Percentiles rank a stretch among this genome's conserved stretches.
These are phyloP conservation scores for Heliconius eleuchia DNA, from an alignment of 1,140 invertebrate genomes.

Conservation along the genomic window DNA sequence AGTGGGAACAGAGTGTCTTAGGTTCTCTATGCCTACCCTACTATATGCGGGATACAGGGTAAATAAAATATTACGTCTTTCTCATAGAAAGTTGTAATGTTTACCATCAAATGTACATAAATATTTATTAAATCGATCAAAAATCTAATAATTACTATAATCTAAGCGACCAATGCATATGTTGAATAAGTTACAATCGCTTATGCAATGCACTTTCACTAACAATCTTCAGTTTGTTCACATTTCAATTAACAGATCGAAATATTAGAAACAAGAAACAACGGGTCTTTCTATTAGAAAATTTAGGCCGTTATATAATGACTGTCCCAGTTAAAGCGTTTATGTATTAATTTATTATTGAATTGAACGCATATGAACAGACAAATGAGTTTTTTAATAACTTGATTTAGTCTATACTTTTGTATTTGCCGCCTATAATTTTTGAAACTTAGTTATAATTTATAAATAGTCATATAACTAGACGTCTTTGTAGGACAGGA, in stretches of 20 bases:
- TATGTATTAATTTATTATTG: neutral
- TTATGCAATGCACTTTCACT: conserved; percentile 65
- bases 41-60: too few species aligned
- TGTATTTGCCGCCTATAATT: neutral
- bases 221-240: conserved; percentile 50
- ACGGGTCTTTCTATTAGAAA: conserved; percentile 41
- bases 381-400: conserved; percentile 1
- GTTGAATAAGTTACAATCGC: conserved; percentile 42
- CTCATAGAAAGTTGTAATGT: conserved; percentile 15
- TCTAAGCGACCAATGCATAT: conserved; percentile 35
- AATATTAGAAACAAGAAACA: conserved; percentile 48
- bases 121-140: conserved; percentile 28
- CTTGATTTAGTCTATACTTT: neutral
- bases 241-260: conserved; percentile 64
- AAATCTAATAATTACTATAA: conserved; percentile 33
- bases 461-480: neutral
- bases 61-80: conserved; percentile 18
- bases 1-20: too few species aligned
- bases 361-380: neutral
- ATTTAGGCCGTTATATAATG: conserved; percentile 30
- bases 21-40: too few species aligned
- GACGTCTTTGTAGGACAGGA: too few species aligned
- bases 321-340: neutral
- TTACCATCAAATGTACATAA: conserved; percentile 16
- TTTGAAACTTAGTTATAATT: neutral